These are phyloP conservation scores for Microctenopoma lineatum DNA, from an alignment of 2,797 vertebrate genomes.

Conservation along the genomic window DNA sequence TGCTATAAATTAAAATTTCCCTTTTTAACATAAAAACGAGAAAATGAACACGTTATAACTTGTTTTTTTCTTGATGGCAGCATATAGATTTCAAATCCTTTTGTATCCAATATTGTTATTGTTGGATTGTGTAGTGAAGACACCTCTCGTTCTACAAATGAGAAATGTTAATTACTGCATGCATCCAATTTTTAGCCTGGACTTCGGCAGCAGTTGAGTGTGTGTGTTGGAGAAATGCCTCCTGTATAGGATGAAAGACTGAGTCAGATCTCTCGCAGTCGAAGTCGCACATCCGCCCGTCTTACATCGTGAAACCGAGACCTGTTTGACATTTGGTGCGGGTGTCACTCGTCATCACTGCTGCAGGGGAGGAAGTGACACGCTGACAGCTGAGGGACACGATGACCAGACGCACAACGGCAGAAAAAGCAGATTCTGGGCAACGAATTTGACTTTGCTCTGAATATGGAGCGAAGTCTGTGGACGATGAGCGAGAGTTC, in stretches of 20 bases:
- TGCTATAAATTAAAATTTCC: no score
- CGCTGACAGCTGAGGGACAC: slow-evolving; percentile 23
- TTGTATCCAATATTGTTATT: no score
- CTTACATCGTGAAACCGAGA: slow-evolving; percentile 4
- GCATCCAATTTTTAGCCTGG: no score
- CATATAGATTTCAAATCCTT: no score
- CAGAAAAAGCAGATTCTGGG: slow-evolving; percentile 3
- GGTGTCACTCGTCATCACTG: slow-evolving; percentile 1
- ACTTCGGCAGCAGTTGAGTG: no score
- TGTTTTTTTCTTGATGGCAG: no score
- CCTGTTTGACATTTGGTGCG: slow-evolving; percentile 27
- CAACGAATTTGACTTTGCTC: not conserved
- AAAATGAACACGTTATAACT: no score
- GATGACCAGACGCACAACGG: slow-evolving; percentile 8
- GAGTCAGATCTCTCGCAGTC: slow-evolving; percentile 16
- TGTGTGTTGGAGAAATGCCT: no score
- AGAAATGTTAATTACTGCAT: no score
- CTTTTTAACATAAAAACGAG: no score
- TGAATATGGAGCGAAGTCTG: not conserved
- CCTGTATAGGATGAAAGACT: not conserved
- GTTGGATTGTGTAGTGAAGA: no score
- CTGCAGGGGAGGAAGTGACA: slow-evolving; percentile 30
- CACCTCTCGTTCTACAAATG: no score
- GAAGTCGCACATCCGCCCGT: not conserved
- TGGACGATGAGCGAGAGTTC: not conserved